Base-by-base conservation (phyloP, 2,888 invertebrate genomes). In the Elegia similella region DNA sequence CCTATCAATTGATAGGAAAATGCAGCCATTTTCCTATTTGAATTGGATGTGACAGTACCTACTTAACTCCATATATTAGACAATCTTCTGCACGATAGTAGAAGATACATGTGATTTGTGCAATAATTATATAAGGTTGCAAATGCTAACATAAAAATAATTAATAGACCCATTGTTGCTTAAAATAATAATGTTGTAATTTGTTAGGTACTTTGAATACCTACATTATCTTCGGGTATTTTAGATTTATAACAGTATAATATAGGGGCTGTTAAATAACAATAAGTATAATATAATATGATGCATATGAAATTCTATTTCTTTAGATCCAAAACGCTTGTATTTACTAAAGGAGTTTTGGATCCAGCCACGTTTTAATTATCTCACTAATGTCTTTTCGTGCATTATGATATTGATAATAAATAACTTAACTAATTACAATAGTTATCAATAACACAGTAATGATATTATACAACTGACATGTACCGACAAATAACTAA, bases 371-470 rank as follows among this genome's bases (percentile, higher is more conserved):
- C 50, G 34, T 55, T 62, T 59, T 69, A 71, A 66, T 68, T 75
- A 76, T 88, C 88, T 88, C 88, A 88, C 88, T 88, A 84, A 79
- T 84, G 88, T 88, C 88, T 88, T 88, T 84, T 86, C 82, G 80
- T 82, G 81, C 79, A 74, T 78, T 65, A 67, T 72, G 70, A 66
- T 32, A 43, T 43, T n/a, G 32, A 34, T n/a, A 44, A 15, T 44
- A 34, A 44, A 34, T 32, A 46, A 55, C 29, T 29, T 44, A 54
- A 44, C 30, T 55, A 55, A 13, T 44, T 44, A 46, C 53, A 54
- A 42, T 46, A 46, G 10, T 52, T 42, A 42, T 52, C n/a, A n/a
- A 17, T 42, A 42, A 52, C 29, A 13, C 13, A 23, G 13, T 29
- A 29, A n/a, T 23, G 8, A 42, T 52, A 42, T 32, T 32, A 48